Conservation (phyloP, 2,797 vertebrate genomes). For the Squalus acanthias region DNA sequence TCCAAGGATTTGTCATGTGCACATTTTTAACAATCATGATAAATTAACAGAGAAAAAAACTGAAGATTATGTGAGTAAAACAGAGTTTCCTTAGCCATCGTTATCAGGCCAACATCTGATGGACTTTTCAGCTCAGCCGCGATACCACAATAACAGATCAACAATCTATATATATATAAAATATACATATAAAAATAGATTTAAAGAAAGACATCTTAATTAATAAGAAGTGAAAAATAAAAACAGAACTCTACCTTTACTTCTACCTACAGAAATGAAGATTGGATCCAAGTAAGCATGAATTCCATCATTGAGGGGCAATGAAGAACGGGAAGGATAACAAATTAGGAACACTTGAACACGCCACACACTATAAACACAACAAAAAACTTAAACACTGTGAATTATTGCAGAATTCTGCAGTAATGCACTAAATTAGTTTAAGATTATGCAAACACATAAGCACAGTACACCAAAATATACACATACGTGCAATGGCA, state of each 20-base stretch:
- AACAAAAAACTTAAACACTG: background rate
- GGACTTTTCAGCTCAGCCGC: background rate
- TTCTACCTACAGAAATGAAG: conserved; percentile 77
- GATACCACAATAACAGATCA: conserved; percentile 44
- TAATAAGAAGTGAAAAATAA: conserved; percentile 47
- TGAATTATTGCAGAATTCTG: conserved; percentile 34
- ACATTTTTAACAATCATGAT: background rate
- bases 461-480: background rate
- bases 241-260: conserved; percentile 89
- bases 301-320: conserved; percentile 58
- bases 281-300: conserved; percentile 51
- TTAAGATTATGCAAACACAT: background rate
- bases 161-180: conserved; percentile 27
- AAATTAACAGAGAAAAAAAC: background rate
- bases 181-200: background rate
- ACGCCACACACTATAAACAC: background rate
- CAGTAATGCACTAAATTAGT: background rate
- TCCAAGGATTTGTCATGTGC: background rate
- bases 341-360: conserved; percentile 41
- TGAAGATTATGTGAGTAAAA: background rate
- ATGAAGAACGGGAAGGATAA: conserved; percentile 47
- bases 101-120: background rate
- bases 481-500: conserved; percentile 18
- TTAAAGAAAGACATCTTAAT: conserved; percentile 35
- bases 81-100: background rate